Evolutionary conservation across 2,113 vertebrate genomes (phyloP), one percentile per base, ranked within the genome.

Genomic region (Empidonax traillii): DNA sequence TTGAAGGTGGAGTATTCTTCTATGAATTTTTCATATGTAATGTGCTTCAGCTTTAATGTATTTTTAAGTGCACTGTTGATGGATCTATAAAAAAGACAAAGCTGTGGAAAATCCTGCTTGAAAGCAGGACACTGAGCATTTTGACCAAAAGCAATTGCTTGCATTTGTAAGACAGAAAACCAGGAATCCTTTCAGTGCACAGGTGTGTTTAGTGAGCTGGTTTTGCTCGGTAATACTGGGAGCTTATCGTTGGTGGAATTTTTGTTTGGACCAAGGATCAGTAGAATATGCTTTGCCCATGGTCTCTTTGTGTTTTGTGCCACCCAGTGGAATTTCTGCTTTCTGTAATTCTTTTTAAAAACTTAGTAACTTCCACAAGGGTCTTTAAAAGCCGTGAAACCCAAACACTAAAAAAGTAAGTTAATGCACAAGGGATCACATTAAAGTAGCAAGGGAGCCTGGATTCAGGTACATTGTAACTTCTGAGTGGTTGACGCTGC

Each of bases 391-490:
- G 13, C 31, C 69, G 10, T 49, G 28, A 62, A 87, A 79, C 9
- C 0, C 23, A 68, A 92, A 51, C 33, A 46, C 14, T 62, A 19
- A 37, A 43, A 35, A 52, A 51, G 1, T 14, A 47, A 61, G 6
- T 31, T 89, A 9, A 7, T 25, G 4, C 10, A 10, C 51, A 46
- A 74, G n/a, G 14, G 8, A 8, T 14, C 4, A 9, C 3, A 1
- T 47, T 18, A 44, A 25, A n/a, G 41, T 37, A 37, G 12, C 22
- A 62, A 62, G 35, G 30, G 51, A 43, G 44, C 15, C 25, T 87
- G 65, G 37, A 22, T 53, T 89, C 14, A 25, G 37, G 19, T 56
- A 9, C 0, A 0, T 30, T 16, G 9, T 43, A 25, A 51, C 0
- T 2, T 65, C 49, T 13, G 9, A 12, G 16, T 22, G 10, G 4